Evolutionary conservation across 2,113 vertebrate genomes (phyloP).

Genomic region (Myotis davidii): DNA sequence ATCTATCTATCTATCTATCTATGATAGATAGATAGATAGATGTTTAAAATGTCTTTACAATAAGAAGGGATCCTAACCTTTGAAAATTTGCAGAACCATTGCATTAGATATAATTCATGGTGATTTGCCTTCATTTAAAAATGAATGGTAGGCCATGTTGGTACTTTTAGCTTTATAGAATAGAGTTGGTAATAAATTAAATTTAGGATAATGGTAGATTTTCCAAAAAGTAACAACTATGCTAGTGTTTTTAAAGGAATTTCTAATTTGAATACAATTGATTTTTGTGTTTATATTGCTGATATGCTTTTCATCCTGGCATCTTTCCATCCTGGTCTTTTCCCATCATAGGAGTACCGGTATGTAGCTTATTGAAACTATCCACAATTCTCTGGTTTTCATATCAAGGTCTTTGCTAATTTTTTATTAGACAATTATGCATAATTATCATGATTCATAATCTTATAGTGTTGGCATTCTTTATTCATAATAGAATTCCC

Average conservation of each 20-base stretch:
- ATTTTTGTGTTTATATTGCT: background rate
- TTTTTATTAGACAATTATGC: background rate
- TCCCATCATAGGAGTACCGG: background rate
- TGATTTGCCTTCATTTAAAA: background rate
- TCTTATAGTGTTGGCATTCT: background rate
- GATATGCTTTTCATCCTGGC: background rate
- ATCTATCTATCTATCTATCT: no score
- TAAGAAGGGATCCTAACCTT: background rate
- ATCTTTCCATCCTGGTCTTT: background rate
- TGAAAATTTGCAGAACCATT: background rate
- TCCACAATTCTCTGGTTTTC: background rate
- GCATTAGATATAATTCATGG: background rate
- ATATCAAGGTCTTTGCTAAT: background rate
- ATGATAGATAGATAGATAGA: background rate
- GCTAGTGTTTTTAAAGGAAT: background rate
- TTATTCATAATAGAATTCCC: background rate
- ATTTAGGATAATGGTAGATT: background rate
- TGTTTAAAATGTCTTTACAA: background rate
- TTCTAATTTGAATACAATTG: background rate
- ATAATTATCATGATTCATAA: background rate
- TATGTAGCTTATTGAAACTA: background rate
- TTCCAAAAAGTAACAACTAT: background rate
- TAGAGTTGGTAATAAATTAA: background rate
- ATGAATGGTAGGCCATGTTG: background rate
- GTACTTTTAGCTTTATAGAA: background rate